Percentiles rank a stretch among this genome's conserved stretches.
Conservation (phyloP, 2,113 vertebrate species). For the Polypterus senegalus region DNA sequence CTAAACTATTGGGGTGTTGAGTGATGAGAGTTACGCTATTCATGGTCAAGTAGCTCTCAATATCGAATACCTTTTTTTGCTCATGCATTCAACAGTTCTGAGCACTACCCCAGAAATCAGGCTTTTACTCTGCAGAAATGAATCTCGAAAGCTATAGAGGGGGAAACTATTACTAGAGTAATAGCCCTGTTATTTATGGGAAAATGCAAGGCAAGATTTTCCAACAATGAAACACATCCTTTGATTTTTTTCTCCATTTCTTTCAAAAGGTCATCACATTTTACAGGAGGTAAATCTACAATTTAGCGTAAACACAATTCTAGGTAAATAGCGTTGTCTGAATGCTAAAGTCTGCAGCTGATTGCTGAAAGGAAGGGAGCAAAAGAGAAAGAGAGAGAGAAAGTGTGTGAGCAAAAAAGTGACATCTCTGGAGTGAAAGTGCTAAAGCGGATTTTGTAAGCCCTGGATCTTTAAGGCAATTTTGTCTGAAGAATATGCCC, state of each 20-base stretch:
- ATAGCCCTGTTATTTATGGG: constrained; percentile 1
- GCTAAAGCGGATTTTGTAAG: too few species aligned
- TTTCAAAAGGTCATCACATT: not conserved
- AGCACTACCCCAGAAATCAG: not conserved
- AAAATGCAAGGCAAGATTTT: constrained; percentile 3
- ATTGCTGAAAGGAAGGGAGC: not conserved
- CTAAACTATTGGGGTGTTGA: too few species aligned
- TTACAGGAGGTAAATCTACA: not conserved
- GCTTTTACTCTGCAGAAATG: constrained; percentile 1
- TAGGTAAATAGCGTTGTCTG: constrained; percentile 1
- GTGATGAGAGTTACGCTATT: not conserved
- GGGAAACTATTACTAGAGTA: not conserved
- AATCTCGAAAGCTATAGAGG: not conserved
- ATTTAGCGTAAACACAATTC: constrained; percentile 3
- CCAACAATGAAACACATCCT: constrained; percentile 4
- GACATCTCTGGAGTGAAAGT: too few species aligned
- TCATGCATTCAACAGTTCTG: not conserved
- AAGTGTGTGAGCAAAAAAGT: too few species aligned
- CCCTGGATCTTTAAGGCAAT: too few species aligned
- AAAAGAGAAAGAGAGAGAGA: too few species aligned
- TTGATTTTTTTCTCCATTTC: constrained; percentile 2
- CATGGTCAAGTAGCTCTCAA: not conserved
- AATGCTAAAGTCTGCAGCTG: not conserved
- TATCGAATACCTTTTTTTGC: not conserved
- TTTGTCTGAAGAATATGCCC: too few species aligned